Percentiles rank a stretch among this genome's conserved stretches.
phyloP scores from a whole-genome alignment of 1,140 invertebrate species.

The Zophobas morio region DNA sequence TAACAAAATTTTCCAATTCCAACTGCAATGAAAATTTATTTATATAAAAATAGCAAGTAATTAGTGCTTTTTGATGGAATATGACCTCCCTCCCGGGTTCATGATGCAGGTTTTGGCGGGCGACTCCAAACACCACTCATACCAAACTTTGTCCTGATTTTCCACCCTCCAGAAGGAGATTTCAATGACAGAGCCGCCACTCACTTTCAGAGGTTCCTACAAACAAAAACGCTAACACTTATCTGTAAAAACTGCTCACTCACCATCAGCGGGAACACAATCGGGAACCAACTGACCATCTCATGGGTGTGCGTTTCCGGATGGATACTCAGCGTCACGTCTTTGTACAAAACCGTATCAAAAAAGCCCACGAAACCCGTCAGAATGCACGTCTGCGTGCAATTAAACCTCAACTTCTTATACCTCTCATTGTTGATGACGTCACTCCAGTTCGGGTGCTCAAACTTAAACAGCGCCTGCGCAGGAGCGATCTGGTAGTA shows the following conservation, averaged over 20 bases:
- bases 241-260: constrained; percentile 68
- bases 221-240: no score
- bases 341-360: constrained; percentile 70
- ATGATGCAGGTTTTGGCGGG: constrained; percentile 79
- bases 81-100: constrained; percentile 86
- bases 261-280: constrained; percentile 92
- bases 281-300: constrained; percentile 98
- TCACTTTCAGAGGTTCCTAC: constrained; percentile 79
- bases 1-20: constrained; percentile 67
- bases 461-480: constrained; percentile 88
- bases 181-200: constrained; percentile 78
- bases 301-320: constrained; percentile 90
- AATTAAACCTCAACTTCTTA: constrained; percentile 78
- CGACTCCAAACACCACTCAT: constrained; percentile 90
- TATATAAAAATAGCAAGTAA: background rate
- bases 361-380: constrained; percentile 96
- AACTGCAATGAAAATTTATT: constrained; percentile 53
- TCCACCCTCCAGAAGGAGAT: constrained; percentile 91
- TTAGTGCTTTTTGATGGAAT: constrained; percentile 67
- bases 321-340: constrained; percentile 90
- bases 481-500: constrained; percentile 86
- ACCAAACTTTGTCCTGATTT: constrained; percentile 90
- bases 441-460: constrained; percentile 84
- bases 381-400: constrained; percentile 82
- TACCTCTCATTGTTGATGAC: constrained; percentile 84